Percentiles rank a stretch among this genome's conserved stretches.
phyloP scores from a whole-genome alignment of 2,113 vertebrate genomes.

The Indicator maculatus region DNA sequence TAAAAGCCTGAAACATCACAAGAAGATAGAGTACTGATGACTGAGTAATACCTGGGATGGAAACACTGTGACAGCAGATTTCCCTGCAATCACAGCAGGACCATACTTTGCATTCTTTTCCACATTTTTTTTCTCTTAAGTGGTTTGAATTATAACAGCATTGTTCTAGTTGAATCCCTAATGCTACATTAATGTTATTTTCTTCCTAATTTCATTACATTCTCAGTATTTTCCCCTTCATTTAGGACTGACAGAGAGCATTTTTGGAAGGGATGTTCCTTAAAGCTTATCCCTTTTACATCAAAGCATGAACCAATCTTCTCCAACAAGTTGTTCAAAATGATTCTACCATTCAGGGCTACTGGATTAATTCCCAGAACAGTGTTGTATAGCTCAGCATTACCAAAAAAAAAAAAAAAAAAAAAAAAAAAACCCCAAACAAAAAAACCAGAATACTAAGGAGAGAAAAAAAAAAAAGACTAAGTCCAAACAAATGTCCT shows the following conservation, averaged over 20 bases:
- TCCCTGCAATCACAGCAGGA: constrained; percentile 56
- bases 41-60: constrained; percentile 48
- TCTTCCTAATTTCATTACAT: constrained; percentile 34
- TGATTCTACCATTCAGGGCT: not conserved
- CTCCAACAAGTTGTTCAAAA: constrained; percentile 26
- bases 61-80: constrained; percentile 22
- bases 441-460: not conserved
- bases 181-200: constrained; percentile 17
- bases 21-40: not conserved
- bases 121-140: not conserved
- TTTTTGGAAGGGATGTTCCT: constrained; percentile 48
- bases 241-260: constrained; percentile 26
- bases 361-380: not conserved
- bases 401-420: not conserved
- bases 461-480: not conserved
- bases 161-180: constrained; percentile 56
- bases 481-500: not conserved
- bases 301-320: constrained; percentile 40
- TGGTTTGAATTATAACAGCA: constrained; percentile 49
- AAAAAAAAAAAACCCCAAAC: not conserved
- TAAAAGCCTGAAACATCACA: constrained; percentile 26
- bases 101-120: constrained; percentile 49
- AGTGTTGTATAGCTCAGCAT: not conserved
- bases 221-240: not conserved
- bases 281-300: constrained; percentile 16